Base-by-base conservation (phyloP, 2,888 invertebrate genomes). In the Alcis repandata region DNA sequence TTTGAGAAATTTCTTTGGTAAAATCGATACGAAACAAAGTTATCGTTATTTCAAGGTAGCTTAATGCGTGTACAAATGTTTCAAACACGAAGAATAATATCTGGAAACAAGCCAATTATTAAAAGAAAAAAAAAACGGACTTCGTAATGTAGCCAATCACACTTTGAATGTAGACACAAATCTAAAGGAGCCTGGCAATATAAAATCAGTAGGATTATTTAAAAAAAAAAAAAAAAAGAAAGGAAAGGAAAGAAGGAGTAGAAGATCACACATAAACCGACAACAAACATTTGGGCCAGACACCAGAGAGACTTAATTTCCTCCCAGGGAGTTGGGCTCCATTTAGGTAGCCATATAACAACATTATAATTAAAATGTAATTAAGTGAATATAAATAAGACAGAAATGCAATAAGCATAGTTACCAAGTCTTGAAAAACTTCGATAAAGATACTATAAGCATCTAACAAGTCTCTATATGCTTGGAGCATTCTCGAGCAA, bases 391-490 rank as follows among this genome's bases (percentile, higher is more conserved):
- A 40, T 40, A n/a, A n/a, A 4, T 2, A 40, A 4, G 13, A 27
- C 38, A 6, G 7, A 27, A 17, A 41, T 20, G n/a, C 40, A 13
- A 27, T 7, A 27, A 0, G 2, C 27, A 19, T 8, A 59, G 59
- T 63, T 22, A 66, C 73, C 57, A 48, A 40, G 22, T 69, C 67
- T 63, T 69, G 67, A 54, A 57, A 59, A 7, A 62, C 56, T 10
- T 43, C 49, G 19, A 68, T 20, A 15, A 53, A 68, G 19, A 69
- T 53, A 17, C 32, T 32, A 19, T 69, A 67, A n/a, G 59, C 56
- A 32, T 63, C 36, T 20, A 71, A 54, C 54, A 71, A 62, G 15
- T 56, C 40, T 43, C 11, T 41, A 22, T 65, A 71, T 3, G 49
- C 59, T 17, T 52, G 40, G 13, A 59, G 53, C 22, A 63, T 41